Percentiles rank a stretch among this genome's conserved stretches.
Evolutionary conservation across 2,113 vertebrate species (phyloP).

Genomic region (Chrysemys picta): DNA sequence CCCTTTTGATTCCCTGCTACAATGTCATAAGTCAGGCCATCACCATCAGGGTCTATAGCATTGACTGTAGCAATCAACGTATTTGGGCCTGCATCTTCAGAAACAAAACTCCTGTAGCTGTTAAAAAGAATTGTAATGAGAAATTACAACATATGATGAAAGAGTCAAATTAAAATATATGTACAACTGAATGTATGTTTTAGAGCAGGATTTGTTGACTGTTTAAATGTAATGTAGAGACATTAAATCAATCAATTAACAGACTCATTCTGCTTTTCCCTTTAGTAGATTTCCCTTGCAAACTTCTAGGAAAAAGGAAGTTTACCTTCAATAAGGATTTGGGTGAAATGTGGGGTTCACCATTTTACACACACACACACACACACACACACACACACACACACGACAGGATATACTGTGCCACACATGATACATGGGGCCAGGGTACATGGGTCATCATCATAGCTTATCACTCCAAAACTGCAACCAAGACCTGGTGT

Average conservation of each 20-base stretch:
- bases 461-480: not conserved
- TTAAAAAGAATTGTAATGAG: not conserved
- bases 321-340: not conserved
- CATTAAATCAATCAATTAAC: not conserved
- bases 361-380: not conserved
- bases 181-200: not conserved
- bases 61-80: constrained; percentile 87
- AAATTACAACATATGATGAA: not conserved
- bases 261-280: not conserved
- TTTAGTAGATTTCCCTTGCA: not conserved
- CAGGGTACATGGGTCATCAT: not conserved
- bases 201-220: not conserved
- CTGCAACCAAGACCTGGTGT: not conserved
- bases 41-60: constrained; percentile 91
- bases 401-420: not conserved
- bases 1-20: constrained; percentile 85
- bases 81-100: constrained; percentile 91
- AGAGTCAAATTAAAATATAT: not conserved
- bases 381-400: not conserved
- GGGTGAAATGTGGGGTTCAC: not conserved
- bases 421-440: not conserved
- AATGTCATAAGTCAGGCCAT: constrained; percentile 87
- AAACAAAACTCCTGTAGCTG: constrained; percentile 92
- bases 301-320: not conserved
- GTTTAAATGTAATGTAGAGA: not conserved